A percentile compares a stretch with the other conserved stretches of the same genome.
These are phyloP conservation scores for Catajapyx aquilonaris DNA, from an alignment of 1,140 invertebrate genomes.

Conservation along the genomic window DNA sequence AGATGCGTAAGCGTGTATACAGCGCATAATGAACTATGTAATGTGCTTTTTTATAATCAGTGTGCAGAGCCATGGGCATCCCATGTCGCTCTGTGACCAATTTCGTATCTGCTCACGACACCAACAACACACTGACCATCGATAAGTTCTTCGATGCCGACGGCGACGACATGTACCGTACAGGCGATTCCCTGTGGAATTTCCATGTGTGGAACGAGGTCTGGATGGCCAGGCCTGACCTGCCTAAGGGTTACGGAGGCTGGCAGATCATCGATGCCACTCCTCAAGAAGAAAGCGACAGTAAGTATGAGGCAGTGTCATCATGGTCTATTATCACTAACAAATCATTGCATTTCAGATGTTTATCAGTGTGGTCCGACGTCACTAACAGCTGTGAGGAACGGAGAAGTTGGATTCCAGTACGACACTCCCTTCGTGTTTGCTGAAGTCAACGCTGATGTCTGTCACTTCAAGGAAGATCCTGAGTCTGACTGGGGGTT, in stretches of 20 bases:
- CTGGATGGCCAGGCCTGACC: conserved; percentile 54
- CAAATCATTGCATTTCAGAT: background rate
- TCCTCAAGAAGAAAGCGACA: conserved; percentile 47
- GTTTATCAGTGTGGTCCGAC: background rate
- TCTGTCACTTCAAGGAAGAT: conserved; percentile 43
- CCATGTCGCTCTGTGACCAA: conserved; percentile 51
- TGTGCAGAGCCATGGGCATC: conserved; percentile 36
- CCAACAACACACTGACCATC: conserved; percentile 42
- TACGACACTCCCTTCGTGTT: conserved; percentile 57
- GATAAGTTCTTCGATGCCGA: conserved; percentile 34
- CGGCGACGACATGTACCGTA: conserved; percentile 33
- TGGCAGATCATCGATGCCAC: conserved; percentile 62
- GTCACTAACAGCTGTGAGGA: conserved; percentile 30
- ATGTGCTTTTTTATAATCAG: conserved; percentile 18
- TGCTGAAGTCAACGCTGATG: conserved; percentile 56
- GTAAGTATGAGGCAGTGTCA: too few species aligned
- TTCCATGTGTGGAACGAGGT: conserved; percentile 73
- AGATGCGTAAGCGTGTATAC: too few species aligned
- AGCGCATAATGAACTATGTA: too few species aligned
- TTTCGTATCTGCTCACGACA: conserved; percentile 56
- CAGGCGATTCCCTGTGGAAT: too few species aligned
- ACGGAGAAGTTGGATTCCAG: conserved; percentile 46
- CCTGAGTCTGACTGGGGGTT: conserved; percentile 39
- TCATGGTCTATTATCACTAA: too few species aligned
- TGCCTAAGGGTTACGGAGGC: conserved; percentile 46